A percentile compares a stretch with the other conserved stretches of the same genome.
phyloP scores from a whole-genome alignment of 1,140 invertebrate species.

The Contarinia nasturtii region DNA sequence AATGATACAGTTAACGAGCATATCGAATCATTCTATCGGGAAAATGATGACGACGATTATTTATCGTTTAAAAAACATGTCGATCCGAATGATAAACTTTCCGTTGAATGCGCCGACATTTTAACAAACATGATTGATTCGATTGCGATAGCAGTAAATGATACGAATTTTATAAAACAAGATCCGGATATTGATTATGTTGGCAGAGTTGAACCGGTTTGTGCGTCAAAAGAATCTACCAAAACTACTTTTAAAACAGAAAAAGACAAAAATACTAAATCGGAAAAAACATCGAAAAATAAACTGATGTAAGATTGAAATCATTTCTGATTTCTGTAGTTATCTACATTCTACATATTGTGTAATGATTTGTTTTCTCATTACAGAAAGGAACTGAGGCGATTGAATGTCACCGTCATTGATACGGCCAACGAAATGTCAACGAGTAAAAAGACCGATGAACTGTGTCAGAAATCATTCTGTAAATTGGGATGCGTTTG shows the following conservation, averaged over 20 bases:
- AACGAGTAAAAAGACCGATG: not conserved
- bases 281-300: slow-evolving; percentile 1
- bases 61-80: slow-evolving; percentile 6
- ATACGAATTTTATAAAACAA: slow-evolving; percentile 15
- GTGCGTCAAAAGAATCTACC: not conserved
- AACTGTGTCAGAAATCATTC: slow-evolving; percentile 10
- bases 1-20: slow-evolving; percentile 19
- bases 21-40: slow-evolving; percentile 1
- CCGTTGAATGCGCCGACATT: slow-evolving; percentile 14
- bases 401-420: slow-evolving; percentile 22
- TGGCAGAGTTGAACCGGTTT: not conserved
- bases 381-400: slow-evolving; percentile 12
- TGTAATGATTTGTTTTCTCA: not conserved
- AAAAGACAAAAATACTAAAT: not conserved
- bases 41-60: slow-evolving; percentile 3
- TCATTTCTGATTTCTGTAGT: too few relatives aligned
- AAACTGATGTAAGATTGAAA: not conserved
- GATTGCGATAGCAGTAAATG: slow-evolving; percentile 21
- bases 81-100: slow-evolving; percentile 2
- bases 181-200: slow-evolving; percentile 6
- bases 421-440: slow-evolving; percentile 7
- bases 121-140: slow-evolving; percentile 20
- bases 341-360: too few relatives aligned
- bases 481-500: slow-evolving; percentile 20
- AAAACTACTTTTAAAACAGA: not conserved